Evolutionary conservation across 2,888 invertebrate species (phyloP).

Genomic region (Dichetophora obliterata): DNA sequence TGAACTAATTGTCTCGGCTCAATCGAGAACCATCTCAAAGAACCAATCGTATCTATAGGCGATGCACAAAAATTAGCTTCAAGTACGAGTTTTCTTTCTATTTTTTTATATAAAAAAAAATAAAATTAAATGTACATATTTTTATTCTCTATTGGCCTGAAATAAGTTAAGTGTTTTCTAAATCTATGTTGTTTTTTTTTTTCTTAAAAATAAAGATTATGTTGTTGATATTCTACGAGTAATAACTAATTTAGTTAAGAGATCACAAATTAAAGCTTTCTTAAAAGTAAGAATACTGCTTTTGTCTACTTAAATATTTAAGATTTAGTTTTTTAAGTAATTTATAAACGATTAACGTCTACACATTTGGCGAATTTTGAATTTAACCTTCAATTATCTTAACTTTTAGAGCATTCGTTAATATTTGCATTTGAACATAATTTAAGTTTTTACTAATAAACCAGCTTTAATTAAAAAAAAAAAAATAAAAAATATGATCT

Average conservation of each 20-base stretch:
- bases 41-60: neutral
- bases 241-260: neutral
- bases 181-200: constrained; percentile 20
- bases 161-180: constrained; percentile 19
- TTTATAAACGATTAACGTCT: too few species aligned
- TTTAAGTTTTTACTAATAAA: too few species aligned
- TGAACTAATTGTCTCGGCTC: neutral
- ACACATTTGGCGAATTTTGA: too few species aligned
- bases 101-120: neutral
- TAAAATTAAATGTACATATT: constrained; percentile 36
- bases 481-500: too few species aligned
- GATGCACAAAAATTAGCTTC: neutral
- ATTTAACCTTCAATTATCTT: too few species aligned
- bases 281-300: neutral
- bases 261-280: neutral
- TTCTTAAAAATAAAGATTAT: neutral
- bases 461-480: too few species aligned
- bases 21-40: neutral
- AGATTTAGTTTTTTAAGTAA: neutral
- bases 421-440: too few species aligned
- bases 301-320: neutral
- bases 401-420: too few species aligned
- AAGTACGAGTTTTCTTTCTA: neutral
- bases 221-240: neutral
- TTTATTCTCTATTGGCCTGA: neutral